A percentile compares a stretch with the other conserved stretches of the same genome.
These are phyloP conservation scores for Lutjanus argentimaculatus DNA, from an alignment of 2,797 vertebrate genomes.

Conservation along the genomic window DNA sequence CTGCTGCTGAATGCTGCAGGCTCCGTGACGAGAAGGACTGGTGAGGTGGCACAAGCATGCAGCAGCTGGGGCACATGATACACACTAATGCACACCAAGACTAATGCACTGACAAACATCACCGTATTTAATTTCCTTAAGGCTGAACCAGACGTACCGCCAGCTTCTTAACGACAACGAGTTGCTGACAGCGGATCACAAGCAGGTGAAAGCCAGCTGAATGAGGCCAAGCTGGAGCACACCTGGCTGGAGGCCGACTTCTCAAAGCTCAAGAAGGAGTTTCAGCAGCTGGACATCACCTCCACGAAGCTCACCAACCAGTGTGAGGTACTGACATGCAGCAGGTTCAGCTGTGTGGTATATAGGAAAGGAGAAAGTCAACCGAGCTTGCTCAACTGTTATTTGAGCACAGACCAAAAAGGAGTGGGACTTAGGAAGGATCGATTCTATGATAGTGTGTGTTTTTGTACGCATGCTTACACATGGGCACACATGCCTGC, in stretches of 20 bases:
- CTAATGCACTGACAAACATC: not conserved
- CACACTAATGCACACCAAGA: not conserved
- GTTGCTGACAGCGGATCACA: slow-evolving; percentile 90
- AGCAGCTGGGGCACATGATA: not conserved
- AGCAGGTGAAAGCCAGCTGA: slow-evolving; percentile 92
- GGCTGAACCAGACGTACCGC: slow-evolving; percentile 90
- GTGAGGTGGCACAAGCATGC: slow-evolving; percentile 75
- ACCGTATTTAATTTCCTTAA: slow-evolving; percentile 50
- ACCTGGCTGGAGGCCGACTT: slow-evolving; percentile 93
- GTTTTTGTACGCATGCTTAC: not conserved
- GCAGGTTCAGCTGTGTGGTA: not conserved
- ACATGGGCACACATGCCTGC: not conserved
- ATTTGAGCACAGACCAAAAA: too few relatives aligned
- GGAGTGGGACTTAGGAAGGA: too few relatives aligned
- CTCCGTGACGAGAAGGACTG: slow-evolving; percentile 93
- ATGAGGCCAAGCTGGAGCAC: slow-evolving; percentile 92
- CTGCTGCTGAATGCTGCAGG: slow-evolving; percentile 90
- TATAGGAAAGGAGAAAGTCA: not conserved
- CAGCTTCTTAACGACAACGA: slow-evolving; percentile 92
- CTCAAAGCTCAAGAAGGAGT: slow-evolving; percentile 93
- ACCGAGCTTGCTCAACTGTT: too few relatives aligned
- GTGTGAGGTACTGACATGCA: slow-evolving; percentile 89
- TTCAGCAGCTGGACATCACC: slow-evolving; percentile 93
- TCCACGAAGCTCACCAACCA: slow-evolving; percentile 94
- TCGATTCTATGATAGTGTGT: not conserved